phyloP scores from a whole-genome alignment of 2,797 vertebrate species.

The Sebastes oblongus region DNA sequence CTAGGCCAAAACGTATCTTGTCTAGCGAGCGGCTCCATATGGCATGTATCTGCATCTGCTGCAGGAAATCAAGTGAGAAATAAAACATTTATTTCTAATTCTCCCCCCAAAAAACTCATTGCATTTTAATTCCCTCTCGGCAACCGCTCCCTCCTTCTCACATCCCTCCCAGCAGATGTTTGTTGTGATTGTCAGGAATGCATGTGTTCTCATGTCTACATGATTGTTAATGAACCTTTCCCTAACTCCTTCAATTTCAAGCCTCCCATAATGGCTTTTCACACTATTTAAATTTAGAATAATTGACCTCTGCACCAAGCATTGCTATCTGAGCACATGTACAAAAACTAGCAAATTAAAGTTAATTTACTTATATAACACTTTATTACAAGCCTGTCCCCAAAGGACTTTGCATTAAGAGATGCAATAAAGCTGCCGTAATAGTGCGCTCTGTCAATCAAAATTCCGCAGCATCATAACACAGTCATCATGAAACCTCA shows the following conservation, averaged over 20 bases:
- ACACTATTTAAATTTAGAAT: constrained; percentile 7
- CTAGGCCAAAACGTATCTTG: constrained; percentile 52
- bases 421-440: constrained; percentile 11
- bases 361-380: constrained; percentile 16
- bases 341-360: constrained; percentile 6
- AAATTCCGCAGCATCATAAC: not conserved
- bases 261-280: not conserved
- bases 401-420: constrained; percentile 19
- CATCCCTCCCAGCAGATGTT: constrained; percentile 47
- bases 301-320: not conserved
- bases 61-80: constrained; percentile 53
- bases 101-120: not conserved
- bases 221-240: constrained; percentile 11
- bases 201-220: constrained; percentile 14
- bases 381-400: constrained; percentile 17
- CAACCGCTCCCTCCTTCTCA: not conserved
- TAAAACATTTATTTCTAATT: constrained; percentile 38
- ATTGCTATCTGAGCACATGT: not conserved
- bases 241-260: constrained; percentile 3
- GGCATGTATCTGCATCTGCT: constrained; percentile 54
- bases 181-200: constrained; percentile 23
- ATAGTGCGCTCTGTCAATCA: not conserved
- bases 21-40: constrained; percentile 49
- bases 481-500: constrained; percentile 10
- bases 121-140: constrained; percentile 15